phyloP scores from a whole-genome alignment of 2,888 invertebrate genomes.

The Pardosa pseudoannulata region DNA sequence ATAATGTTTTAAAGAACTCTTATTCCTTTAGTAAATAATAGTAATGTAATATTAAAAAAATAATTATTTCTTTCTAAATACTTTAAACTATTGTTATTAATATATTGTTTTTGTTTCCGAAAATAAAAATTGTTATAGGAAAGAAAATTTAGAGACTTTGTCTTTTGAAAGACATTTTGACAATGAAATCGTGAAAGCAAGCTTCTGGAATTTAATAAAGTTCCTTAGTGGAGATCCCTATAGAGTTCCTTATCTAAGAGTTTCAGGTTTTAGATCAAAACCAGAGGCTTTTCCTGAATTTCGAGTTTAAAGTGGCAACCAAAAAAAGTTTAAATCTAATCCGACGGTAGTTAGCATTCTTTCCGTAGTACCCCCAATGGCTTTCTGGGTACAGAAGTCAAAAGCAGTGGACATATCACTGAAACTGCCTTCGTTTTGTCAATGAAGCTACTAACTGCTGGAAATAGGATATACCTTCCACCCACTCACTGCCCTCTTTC shows the following conservation, averaged over 20 bases:
- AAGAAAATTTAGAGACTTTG: constrained; percentile 32
- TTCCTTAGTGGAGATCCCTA: constrained; percentile 46
- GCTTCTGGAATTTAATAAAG: constrained; percentile 72
- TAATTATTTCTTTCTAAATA: too few species aligned
- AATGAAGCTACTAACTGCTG: constrained; percentile 36
- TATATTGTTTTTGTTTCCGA: constrained; percentile 35
- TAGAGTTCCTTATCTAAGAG: constrained; percentile 44
- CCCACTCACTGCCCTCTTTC: too few species aligned
- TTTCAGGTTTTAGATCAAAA: constrained; percentile 53
- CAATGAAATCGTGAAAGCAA: constrained; percentile 72
- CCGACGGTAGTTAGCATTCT: constrained; percentile 70
- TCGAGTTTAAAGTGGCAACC: constrained; percentile 67
- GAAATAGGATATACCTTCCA: constrained; percentile 49
- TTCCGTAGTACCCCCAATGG: constrained; percentile 45
- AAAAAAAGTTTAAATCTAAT: constrained; percentile 70
- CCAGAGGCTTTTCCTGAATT: constrained; percentile 53
- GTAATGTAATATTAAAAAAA: too few species aligned
- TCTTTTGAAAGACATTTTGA: constrained; percentile 58
- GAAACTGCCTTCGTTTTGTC: constrained; percentile 32
- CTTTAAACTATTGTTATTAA: neutral
- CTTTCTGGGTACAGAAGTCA: constrained; percentile 22
- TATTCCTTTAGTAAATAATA: too few species aligned
- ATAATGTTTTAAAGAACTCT: too few species aligned
- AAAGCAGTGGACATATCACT: constrained; percentile 53
- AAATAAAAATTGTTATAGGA: constrained; percentile 29